Percentiles rank a stretch among this genome's conserved stretches.
Evolutionary conservation across 2,888 invertebrate genomes (phyloP).

Genomic region (Tenthredo notha): DNA sequence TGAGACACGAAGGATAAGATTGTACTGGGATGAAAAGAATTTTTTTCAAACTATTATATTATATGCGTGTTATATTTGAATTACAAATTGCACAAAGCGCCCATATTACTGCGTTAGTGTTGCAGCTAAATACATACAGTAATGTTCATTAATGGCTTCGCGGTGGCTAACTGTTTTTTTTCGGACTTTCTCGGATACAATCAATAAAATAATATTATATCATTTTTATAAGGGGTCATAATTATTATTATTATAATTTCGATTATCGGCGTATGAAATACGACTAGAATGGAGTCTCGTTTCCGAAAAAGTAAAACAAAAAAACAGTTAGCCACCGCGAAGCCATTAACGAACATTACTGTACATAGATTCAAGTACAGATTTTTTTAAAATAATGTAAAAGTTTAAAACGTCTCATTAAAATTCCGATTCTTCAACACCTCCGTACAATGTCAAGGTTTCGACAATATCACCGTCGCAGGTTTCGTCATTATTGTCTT

Average conservation of each 20-base stretch:
- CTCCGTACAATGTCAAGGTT: not conserved
- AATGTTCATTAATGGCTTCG: too few relatives aligned
- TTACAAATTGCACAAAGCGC: conserved; percentile 11
- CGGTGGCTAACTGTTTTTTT: too few relatives aligned
- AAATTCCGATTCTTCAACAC: not conserved
- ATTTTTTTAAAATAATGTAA: not conserved
- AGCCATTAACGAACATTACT: too few relatives aligned
- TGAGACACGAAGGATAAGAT: not conserved
- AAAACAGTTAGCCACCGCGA: too few relatives aligned
- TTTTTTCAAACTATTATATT: not conserved
- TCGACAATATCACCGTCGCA: conserved; percentile 5
- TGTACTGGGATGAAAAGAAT: not conserved
- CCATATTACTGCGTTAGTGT: not conserved
- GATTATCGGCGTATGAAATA: too few relatives aligned
- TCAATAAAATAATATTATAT: too few relatives aligned
- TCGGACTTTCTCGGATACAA: too few relatives aligned
- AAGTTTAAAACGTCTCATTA: too few relatives aligned
- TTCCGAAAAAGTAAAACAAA: too few relatives aligned
- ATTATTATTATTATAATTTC: too few relatives aligned
- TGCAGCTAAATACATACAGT: not conserved
- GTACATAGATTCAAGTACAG: not conserved
- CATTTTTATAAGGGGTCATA: too few relatives aligned
- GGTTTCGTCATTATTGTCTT: not conserved
- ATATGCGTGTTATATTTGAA: not conserved
- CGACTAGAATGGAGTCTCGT: too few relatives aligned